Evolutionary conservation across 2,888 invertebrate species (phyloP), one percentile per base, ranked within the genome.

Genomic region (Tricholauxania praeusta): DNA sequence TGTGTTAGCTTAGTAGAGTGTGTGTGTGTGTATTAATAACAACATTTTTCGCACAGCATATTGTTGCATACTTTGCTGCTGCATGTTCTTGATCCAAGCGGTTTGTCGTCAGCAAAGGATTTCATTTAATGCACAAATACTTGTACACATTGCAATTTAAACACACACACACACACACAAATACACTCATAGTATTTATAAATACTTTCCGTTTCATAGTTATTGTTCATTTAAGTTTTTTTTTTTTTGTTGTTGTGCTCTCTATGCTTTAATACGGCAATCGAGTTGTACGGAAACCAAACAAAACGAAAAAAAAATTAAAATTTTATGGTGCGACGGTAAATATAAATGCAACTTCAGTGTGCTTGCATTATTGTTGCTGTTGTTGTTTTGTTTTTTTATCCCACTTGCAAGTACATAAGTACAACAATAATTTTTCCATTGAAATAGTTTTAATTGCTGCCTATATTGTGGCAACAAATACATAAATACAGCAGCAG

Each of bases 11-110:
- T 28, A 14, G 59, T 12, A 14, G 22, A 51, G 19, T 63, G 62
- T 48, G 17, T 22, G 22, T 49, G 48, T 62, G n/a, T n/a, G n/a
- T 17, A 49, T 69, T 69, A 68, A 68, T 68, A 69, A 69, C 62
- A 60, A 69, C 51, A 62, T 60, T 69, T 69, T 60, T 52, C 60
- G 51, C 49, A 60, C 49, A 69, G 69, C 69, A 32, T 62, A 51
- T 52, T 39, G 39, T 39, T 69, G 51, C 52, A 15, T 51, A 69
- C 51, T 62, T 59, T 28, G 51, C 51, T 49, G 51, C 32, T 49
- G 15, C 32, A 52, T 64, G 64, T 64, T 22, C 39, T 66, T 39
- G 22, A 28, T 52, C 14, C 53, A 39, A 39, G 28, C 28, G n/a
- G 19, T 39, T 17, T 28, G 55, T 39, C 66, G 55, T 57, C 67